Conservation (phyloP, 2,888 invertebrate species). For the Therioaphis trifolii region DNA sequence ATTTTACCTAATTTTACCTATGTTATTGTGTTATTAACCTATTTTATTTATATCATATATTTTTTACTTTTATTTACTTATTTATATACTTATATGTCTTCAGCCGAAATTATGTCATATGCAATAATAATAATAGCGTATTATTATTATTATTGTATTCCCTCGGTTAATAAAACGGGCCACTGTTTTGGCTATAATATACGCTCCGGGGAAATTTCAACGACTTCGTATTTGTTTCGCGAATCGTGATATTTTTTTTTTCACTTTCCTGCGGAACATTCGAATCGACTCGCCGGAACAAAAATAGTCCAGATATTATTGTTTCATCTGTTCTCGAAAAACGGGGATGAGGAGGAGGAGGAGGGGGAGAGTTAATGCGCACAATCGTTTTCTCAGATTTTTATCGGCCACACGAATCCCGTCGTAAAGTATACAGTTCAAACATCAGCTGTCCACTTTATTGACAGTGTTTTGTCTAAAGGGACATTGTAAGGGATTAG, state of each 20-base stretch:
- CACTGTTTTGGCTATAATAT: constrained; percentile 35
- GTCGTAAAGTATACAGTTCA: constrained; percentile 13
- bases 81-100: too few relatives aligned
- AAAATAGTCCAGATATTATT: constrained; percentile 14
- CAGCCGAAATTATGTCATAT: too few relatives aligned
- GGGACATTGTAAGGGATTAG: constrained; percentile 51
- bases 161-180: too few relatives aligned
- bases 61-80: too few relatives aligned
- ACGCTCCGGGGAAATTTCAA: not conserved
- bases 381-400: not conserved
- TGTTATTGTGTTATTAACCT: too few relatives aligned
- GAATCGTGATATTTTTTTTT: not conserved
- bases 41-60: too few relatives aligned
- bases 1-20: too few relatives aligned
- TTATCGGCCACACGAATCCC: constrained; percentile 21
- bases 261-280: too few relatives aligned
- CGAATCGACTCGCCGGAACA: too few relatives aligned
- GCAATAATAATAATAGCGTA: too few relatives aligned
- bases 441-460: constrained; percentile 51
- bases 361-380: too few relatives aligned
- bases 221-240: not conserved
- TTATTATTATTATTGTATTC: too few relatives aligned
- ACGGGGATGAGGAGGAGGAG: not conserved
- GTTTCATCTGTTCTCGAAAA: not conserved
- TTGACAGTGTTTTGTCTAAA: constrained; percentile 62